These are phyloP conservation scores for rat (Rattus norvegicus) DNA, from an alignment of 2,113 vertebrate species.

Conservation along the genomic window GRCr8 NC_086035.1:20097001-20097500, in stretches of 20 bases:
- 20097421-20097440: background rate
- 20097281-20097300: background rate
- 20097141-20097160: background rate
- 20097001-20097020: constrained; percentile 20
- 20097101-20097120: background rate
- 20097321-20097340: background rate
- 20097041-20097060: background rate
- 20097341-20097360: background rate
- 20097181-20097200: background rate
- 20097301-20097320: background rate
- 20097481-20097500: background rate
- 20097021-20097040: background rate
- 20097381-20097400: background rate
- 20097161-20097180: background rate
- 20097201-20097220: background rate
- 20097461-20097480: background rate
- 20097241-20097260: background rate
- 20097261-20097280: background rate
- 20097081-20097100: rapidly evolving
- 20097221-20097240: background rate
- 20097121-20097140: background rate
- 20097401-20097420: background rate
- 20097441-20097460: background rate
- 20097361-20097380: background rate
- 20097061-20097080: background rate